A percentile compares a stretch with the other conserved stretches of the same genome.
Conservation (phyloP, 2,113 vertebrate genomes). For the Noturus placidus region DNA sequence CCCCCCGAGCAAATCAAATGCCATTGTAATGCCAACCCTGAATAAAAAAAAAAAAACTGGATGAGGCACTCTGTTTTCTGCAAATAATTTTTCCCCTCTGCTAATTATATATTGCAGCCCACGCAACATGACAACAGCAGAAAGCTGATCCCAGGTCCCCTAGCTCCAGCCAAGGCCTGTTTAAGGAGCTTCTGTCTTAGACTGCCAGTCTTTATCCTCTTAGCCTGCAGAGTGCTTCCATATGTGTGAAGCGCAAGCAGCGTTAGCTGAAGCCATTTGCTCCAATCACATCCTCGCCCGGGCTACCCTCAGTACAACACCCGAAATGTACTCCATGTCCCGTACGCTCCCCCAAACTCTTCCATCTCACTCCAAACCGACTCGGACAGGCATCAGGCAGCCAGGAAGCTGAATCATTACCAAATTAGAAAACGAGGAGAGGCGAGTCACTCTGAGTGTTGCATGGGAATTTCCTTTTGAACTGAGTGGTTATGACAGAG, state of each 20-base stretch:
- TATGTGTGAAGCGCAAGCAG: slow-evolving; percentile 47
- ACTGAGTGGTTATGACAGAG: slow-evolving; percentile 48
- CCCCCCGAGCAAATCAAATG: slow-evolving; percentile 20
- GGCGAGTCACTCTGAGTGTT: slow-evolving; percentile 38
- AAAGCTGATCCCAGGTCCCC: slow-evolving; percentile 44
- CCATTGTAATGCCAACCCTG: slow-evolving; percentile 8
- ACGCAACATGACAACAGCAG: slow-evolving; percentile 47
- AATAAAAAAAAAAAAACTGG: not conserved
- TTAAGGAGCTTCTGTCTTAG: slow-evolving; percentile 52
- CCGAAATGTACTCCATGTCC: slow-evolving; percentile 44
- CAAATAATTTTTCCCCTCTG: slow-evolving; percentile 21
- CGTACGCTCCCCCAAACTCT: slow-evolving; percentile 24
- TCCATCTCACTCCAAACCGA: slow-evolving; percentile 40
- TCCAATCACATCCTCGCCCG: slow-evolving; percentile 47
- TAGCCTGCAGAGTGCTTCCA: slow-evolving; percentile 54
- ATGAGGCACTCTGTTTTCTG: slow-evolving; percentile 15
- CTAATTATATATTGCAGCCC: slow-evolving; percentile 47
- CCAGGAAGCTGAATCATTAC: slow-evolving; percentile 47
- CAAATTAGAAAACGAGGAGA: slow-evolving; percentile 50
- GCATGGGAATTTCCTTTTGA: slow-evolving; percentile 39
- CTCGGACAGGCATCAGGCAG: slow-evolving; percentile 44
- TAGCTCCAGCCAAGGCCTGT: slow-evolving; percentile 46
- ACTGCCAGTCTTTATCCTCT: slow-evolving; percentile 41
- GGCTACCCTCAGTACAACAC: slow-evolving; percentile 37
- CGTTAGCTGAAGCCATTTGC: slow-evolving; percentile 41